Conservation (phyloP, 2,113 vertebrate species). For the Hippoglossus stenolepis region DNA sequence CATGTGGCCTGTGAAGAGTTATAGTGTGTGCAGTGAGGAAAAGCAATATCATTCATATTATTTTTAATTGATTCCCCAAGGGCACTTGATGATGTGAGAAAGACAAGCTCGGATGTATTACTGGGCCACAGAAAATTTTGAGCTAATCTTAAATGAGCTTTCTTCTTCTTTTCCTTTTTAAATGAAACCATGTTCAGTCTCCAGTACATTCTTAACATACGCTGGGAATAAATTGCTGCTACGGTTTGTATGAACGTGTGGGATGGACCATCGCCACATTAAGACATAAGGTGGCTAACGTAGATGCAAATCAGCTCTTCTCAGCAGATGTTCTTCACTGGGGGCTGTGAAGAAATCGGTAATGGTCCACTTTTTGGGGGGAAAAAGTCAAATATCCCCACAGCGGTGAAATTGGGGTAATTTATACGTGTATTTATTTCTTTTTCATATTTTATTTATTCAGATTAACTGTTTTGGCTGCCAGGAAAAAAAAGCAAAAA, state of each 20-base stretch:
- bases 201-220: not conserved
- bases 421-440: too few relatives aligned
- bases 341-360: not conserved
- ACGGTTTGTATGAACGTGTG: not conserved
- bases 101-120: constrained; percentile 63
- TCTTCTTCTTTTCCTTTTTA: not conserved
- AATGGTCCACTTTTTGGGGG: not conserved
- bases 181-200: constrained; percentile 28
- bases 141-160: constrained; percentile 50
- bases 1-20: constrained; percentile 71
- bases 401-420: too few relatives aligned
- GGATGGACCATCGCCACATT: constrained; percentile 4
- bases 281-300: not conserved
- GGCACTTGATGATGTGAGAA: constrained; percentile 69
- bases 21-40: constrained; percentile 61
- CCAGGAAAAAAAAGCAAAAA: too few relatives aligned
- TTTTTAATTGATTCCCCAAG: constrained; percentile 81
- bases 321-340: constrained; percentile 25
- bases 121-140: constrained; percentile 46
- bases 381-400: not conserved
- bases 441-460: too few relatives aligned
- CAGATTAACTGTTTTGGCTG: too few relatives aligned
- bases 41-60: constrained; percentile 79
- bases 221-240: not conserved
- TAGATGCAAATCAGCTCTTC: constrained; percentile 34